Conservation (phyloP, 1,140 invertebrate genomes). For the Streblospio benedicti region DNA sequence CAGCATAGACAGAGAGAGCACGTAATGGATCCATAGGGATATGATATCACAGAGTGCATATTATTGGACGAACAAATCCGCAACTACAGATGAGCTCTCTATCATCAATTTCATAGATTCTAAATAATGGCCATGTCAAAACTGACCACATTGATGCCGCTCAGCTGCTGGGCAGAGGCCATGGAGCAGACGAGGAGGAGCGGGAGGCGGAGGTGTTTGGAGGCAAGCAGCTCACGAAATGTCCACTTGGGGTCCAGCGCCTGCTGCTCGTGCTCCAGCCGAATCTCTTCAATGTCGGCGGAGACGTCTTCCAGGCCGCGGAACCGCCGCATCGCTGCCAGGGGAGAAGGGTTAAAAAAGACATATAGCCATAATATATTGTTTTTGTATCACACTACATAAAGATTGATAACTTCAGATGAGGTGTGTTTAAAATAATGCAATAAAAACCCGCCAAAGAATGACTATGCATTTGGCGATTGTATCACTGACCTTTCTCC, state of each 20-base stretch:
- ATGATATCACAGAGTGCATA: too few relatives aligned
- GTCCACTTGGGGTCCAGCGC: slow-evolving; percentile 19
- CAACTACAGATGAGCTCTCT: too few relatives aligned
- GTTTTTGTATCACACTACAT: not conserved
- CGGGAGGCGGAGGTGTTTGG: slow-evolving; percentile 53
- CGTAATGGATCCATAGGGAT: too few relatives aligned
- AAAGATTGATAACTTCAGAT: too few relatives aligned
- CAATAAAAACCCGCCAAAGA: too few relatives aligned
- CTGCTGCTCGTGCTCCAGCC: slow-evolving; percentile 10
- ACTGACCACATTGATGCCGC: slow-evolving; percentile 75
- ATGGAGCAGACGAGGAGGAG: slow-evolving; percentile 63
- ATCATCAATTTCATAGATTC: too few relatives aligned
- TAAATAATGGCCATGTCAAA: too few relatives aligned
- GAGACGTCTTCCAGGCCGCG: slow-evolving; percentile 16
- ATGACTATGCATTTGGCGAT: too few relatives aligned
- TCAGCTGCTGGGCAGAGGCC: slow-evolving; percentile 74
- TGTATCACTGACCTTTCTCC: slow-evolving; percentile 59
- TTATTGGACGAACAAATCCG: too few relatives aligned
- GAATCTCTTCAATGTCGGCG: slow-evolving; percentile 20
- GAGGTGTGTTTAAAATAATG: too few relatives aligned
- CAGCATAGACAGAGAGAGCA: too few relatives aligned
- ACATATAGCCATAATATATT: not conserved
- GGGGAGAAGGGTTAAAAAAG: not conserved
- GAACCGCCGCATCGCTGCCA: slow-evolving; percentile 16
- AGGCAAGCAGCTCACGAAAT: slow-evolving; percentile 30